Conservation (phyloP, 2,888 invertebrate genomes). For the Amphipoea oculea region DNA sequence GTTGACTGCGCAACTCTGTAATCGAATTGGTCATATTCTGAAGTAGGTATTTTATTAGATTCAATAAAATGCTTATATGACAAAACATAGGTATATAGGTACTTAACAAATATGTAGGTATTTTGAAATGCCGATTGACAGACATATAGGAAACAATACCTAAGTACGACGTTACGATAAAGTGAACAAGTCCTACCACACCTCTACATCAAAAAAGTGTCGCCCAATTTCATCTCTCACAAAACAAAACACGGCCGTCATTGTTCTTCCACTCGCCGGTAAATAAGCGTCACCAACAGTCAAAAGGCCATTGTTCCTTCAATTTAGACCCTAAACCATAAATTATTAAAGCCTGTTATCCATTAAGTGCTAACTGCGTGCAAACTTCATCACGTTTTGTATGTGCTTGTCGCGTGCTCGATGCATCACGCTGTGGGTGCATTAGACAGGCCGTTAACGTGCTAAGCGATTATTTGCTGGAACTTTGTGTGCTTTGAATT, state of each 20-base stretch:
- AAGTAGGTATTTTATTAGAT: slow-evolving; percentile 40
- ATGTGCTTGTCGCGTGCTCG: slow-evolving; percentile 41
- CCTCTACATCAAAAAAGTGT: slow-evolving; percentile 5
- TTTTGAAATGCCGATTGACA: background rate
- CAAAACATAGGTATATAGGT: background rate
- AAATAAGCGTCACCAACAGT: slow-evolving; percentile 54
- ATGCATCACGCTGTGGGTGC: slow-evolving; percentile 59
- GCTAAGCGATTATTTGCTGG: slow-evolving; percentile 39
- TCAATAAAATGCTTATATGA: slow-evolving; percentile 12
- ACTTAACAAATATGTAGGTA: background rate
- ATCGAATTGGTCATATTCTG: slow-evolving; percentile 49
- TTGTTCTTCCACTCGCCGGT: slow-evolving; percentile 32
- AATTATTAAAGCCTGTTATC: slow-evolving; percentile 54
- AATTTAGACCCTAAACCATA: slow-evolving; percentile 51
- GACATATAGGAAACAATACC: background rate
- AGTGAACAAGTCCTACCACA: background rate
- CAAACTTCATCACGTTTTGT: slow-evolving; percentile 52
- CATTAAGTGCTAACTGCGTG: slow-evolving; percentile 58
- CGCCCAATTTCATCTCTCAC: slow-evolving; percentile 36
- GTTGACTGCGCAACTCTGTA: slow-evolving; percentile 47
- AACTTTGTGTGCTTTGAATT: slow-evolving; percentile 19
- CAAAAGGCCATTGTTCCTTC: slow-evolving; percentile 56
- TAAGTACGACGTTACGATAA: slow-evolving; percentile 5
- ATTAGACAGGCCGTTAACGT: slow-evolving; percentile 54
- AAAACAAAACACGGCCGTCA: slow-evolving; percentile 13